These are phyloP conservation scores for Drosophila tani DNA, from an alignment of 1,140 invertebrate species.

Conservation along the genomic window DNA sequence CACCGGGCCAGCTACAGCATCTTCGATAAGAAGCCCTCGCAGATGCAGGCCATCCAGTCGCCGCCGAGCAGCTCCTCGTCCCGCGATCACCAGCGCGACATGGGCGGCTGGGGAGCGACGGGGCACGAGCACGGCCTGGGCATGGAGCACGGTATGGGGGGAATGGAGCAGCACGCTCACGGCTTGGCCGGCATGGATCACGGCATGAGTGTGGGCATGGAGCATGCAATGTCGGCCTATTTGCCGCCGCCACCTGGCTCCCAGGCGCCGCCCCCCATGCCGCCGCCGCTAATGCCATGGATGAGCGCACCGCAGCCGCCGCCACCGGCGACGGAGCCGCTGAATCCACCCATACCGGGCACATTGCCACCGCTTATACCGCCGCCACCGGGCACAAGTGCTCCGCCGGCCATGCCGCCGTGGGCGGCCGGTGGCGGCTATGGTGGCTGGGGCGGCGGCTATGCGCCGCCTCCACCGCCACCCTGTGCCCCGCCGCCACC, in stretches of 20 bases:
- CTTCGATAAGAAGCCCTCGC: conserved; percentile 86
- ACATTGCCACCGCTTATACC: conserved; percentile 73
- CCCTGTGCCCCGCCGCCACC: conserved; percentile 87
- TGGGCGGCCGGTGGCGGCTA: conserved; percentile 84
- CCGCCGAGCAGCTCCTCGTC: conserved; percentile 85
- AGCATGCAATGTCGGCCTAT: conserved; percentile 55
- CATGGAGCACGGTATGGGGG: conserved; percentile 69
- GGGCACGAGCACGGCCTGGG: conserved; percentile 59
- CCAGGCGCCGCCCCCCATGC: conserved; percentile 76
- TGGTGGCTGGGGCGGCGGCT: conserved; percentile 82
- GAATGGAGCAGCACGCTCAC: conserved; percentile 55
- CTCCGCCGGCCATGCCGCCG: conserved; percentile 75
- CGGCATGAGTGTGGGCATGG: conserved; percentile 54
- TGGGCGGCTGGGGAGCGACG: conserved; percentile 75
- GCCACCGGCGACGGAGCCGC: conserved; percentile 84
- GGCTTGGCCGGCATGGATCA: conserved; percentile 27
- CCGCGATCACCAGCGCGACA: conserved; percentile 63
- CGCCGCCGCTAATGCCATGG: conserved; percentile 83
- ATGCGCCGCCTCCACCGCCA: conserved; percentile 86
- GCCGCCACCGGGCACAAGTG: conserved; percentile 74
- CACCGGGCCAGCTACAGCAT: conserved; percentile 85
- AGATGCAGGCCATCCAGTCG: conserved; percentile 88
- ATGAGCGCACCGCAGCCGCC: conserved; percentile 82
- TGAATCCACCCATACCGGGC: conserved; percentile 81
- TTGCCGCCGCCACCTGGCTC: conserved; percentile 68